Base-by-base conservation (phyloP, 2,888 invertebrate genomes). In the Drosophila prolongata region DNA sequence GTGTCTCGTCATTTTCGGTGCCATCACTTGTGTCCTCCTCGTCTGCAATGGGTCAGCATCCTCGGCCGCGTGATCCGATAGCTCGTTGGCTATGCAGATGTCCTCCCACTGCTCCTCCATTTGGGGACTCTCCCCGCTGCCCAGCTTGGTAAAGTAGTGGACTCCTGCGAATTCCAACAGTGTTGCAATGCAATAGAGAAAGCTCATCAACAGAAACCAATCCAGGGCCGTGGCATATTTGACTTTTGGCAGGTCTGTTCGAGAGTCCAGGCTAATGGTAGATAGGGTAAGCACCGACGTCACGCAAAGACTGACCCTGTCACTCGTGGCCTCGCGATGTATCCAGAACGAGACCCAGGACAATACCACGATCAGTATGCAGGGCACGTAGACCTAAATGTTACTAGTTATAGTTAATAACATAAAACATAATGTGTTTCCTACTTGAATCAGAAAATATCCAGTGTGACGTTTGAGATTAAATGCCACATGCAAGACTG, bases 261-360 rank as follows among this genome's bases (percentile, higher is more conserved):
- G 94, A 0, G 97, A 97, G 92, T 98, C 98, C 80, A 98, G 92
- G 84, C 97, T 95, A 71, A 98, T 97, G 1, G 98, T 98, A 0
- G 98, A 98, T 8, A 98, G 93, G 0, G 98, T 98, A 62, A 98
- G 93, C 35, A 98, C 98, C 0, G 98, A 97, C 0, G 98, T 98
- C 60, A 98, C 98, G 37, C 98, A 98, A 14, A 99, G 93, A 0
- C 98, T 97, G 0, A 99, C 97, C 35, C 98, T 94, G 91, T 98
- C 98, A 67, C 98, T 97, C 0, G 97, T 97, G 0, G 97, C 97
- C 93, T 99, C 98, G 34, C 98, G 95, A 93, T 98, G 98, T 83
- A 98, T 97, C 98, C 98, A 98, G 91, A 98, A 98, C 0, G 98
- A 98, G 0, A 98, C 98, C 98, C 98, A 98, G 0, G 98, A 98